Evolutionary conservation across 2,797 vertebrate genomes (phyloP), one percentile per base, ranked within the genome.

Genomic region (Cichlasoma orientale): DNA sequence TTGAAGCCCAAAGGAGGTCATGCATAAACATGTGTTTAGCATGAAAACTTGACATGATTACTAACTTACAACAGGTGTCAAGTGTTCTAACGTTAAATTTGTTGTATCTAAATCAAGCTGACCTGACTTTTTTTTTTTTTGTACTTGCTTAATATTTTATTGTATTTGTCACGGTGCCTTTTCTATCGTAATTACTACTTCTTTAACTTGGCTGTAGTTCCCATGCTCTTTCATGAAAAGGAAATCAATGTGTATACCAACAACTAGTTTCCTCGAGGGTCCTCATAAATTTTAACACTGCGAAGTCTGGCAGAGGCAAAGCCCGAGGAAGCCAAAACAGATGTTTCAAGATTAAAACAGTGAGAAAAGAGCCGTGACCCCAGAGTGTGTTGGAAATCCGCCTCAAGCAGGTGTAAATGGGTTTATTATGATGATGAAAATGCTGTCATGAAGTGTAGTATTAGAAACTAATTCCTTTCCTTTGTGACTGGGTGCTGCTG

Each of bases 301-400:
- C 10, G 0, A 56, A 81, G 21, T 87, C 71, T 91, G 91, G 88
- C 86, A 79, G 50, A 59, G 52, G 59, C 47, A 41, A 69, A 66
- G 74, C 78, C 73, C 2, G 10, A 71, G n/a, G 78, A 82, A 82
- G 85, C 88, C 87, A 90, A 88, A 91, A 89, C 90, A 93, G 87
- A 94, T 93, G 92, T 87, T 90, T 13, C 31, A 19, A 57, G 82
- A 78, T 55, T 81, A 25, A 72, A 79, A 80, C 79, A 82, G 72
- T 53, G 77, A 79, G 86, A 89, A 75, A 79, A 82, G 71, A 85
- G 79, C 79, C 81, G 69, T 69, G 82, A 84, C 73, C 78, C 44
- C 44, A 12, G 31, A 29, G n/a, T 55, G 27, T 75, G 75, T 47
- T 84, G 77, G 68, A 79, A 50, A 83, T 83, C 63, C 53, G 69